These are phyloP conservation scores for Actias luna DNA, from an alignment of 2,888 invertebrate species.

Conservation along the genomic window DNA sequence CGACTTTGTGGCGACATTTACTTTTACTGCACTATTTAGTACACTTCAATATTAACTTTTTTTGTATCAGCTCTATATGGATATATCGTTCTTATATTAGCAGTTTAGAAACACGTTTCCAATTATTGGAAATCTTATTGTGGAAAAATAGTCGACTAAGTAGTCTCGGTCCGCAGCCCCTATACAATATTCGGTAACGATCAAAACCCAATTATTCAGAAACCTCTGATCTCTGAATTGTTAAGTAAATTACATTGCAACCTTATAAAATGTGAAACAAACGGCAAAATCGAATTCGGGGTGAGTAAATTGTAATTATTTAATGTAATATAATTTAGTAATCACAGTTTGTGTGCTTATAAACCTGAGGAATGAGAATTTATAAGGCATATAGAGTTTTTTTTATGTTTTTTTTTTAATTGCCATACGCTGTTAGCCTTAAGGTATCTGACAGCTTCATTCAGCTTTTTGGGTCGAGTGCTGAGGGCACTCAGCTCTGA, in stretches of 20 bases:
- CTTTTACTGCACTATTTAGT: too few relatives aligned
- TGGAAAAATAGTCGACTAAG: conserved; percentile 34
- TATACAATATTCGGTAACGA: conserved; percentile 36
- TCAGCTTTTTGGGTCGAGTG: too few relatives aligned
- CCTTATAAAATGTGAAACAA: conserved; percentile 26
- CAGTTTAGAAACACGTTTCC: conserved; percentile 23
- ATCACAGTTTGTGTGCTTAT: neutral
- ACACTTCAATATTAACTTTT: neutral
- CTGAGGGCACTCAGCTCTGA: too few relatives aligned
- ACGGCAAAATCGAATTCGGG: conserved; percentile 40
- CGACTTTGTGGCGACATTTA: too few relatives aligned
- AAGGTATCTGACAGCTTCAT: too few relatives aligned
- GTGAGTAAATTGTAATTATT: conserved; percentile 23
- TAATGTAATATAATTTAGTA: neutral
- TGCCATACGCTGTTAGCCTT: too few relatives aligned
- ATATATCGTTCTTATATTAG: conserved; percentile 13
- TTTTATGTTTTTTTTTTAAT: too few relatives aligned
- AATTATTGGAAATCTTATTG: conserved; percentile 46
- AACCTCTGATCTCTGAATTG: conserved; percentile 34
- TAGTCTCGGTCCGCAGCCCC: conserved; percentile 24
- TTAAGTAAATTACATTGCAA: conserved; percentile 36
- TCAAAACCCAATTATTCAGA: conserved; percentile 36
- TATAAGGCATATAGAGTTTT: too few relatives aligned
- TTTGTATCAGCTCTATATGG: conserved; percentile 31
- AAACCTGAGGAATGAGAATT: neutral